Percentiles rank a stretch among this genome's conserved stretches.
These are phyloP conservation scores for Sebastes umbrosus DNA, from an alignment of 2,797 vertebrate species.

Conservation along the genomic window DNA sequence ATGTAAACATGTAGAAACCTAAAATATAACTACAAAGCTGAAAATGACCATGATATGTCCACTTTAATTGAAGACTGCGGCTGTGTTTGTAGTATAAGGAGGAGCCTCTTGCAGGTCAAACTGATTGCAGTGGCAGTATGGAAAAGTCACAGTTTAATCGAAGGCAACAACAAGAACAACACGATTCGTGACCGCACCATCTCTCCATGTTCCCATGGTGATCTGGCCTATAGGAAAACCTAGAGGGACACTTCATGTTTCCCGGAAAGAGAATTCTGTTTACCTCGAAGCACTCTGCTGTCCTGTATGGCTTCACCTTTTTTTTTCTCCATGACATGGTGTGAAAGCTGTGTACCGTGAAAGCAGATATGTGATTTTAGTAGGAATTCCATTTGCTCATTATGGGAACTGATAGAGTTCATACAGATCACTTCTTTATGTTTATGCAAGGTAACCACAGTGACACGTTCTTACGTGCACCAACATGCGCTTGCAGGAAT, in stretches of 20 bases:
- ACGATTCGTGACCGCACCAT: neutral
- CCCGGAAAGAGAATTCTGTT: neutral
- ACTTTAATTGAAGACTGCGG: neutral
- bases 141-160: slow-evolving; percentile 2
- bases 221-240: neutral
- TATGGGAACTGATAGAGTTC: too few species aligned
- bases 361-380: too few species aligned
- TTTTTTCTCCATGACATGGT: neutral
- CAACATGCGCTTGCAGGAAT: too few species aligned
- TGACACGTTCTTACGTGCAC: too few species aligned
- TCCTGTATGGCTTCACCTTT: neutral
- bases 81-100: neutral
- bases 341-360: neutral
- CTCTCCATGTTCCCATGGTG: neutral
- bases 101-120: neutral
- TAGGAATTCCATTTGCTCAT: too few species aligned
- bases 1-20: neutral
- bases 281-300: neutral
- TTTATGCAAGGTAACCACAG: too few species aligned
- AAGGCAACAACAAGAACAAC: neutral
- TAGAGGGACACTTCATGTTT: neutral
- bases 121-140: neutral
- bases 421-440: too few species aligned
- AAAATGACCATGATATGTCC: too few species aligned
- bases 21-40: neutral